Base-by-base conservation (phyloP, 2,888 invertebrate genomes). In the Galerucella nymphaeae region DNA sequence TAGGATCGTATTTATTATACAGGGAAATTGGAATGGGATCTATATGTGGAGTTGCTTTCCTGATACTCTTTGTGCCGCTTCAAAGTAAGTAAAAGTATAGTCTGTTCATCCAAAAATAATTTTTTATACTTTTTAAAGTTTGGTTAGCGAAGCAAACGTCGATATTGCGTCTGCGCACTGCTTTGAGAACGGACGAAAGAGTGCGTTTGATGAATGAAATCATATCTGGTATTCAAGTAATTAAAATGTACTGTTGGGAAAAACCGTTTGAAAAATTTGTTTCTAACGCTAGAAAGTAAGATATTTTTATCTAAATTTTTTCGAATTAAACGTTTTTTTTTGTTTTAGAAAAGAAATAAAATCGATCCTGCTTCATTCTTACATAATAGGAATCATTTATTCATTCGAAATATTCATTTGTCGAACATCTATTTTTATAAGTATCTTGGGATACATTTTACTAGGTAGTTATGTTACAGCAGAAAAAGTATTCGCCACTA, bases 161-260 rank as follows among this genome's bases (percentile, higher is more conserved):
- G 9, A 83, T 84, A 18, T 75, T 86, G 61, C 79, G 86, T 76
- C 66, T 88, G 68, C 83, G 89, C 77, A 91, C 91, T 2, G 92
- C 92, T 0, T 83, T 87, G 41, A 84, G 90, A 79, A 92, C 92
- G 1, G 93, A 93, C 83, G 90, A 91, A 81, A 85, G 93, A 70
- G 90, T 93, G 10, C 87, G 91, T 18, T 83, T 92, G 9, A 92
- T 93, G 92, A 91, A 90, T 80, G 93, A 93, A n/a, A n/a, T n/a
- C n/a, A n/a, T n/a, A n/a, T n/a, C n/a, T n/a, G n/a, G n/a, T n/a
- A n/a, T n/a, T n/a, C 87, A 94, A 89, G 96, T 97, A 2, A 95
- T 98, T 77, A 98, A 98, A 89, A 97, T 98, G 96, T 98, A 97
- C 84, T 95, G 96, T 4, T 98, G 98, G 94, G 98, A 98, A 85